These are phyloP conservation scores for Sepiola atlantica DNA, from an alignment of 2,888 invertebrate genomes.

Conservation along the genomic window DNA sequence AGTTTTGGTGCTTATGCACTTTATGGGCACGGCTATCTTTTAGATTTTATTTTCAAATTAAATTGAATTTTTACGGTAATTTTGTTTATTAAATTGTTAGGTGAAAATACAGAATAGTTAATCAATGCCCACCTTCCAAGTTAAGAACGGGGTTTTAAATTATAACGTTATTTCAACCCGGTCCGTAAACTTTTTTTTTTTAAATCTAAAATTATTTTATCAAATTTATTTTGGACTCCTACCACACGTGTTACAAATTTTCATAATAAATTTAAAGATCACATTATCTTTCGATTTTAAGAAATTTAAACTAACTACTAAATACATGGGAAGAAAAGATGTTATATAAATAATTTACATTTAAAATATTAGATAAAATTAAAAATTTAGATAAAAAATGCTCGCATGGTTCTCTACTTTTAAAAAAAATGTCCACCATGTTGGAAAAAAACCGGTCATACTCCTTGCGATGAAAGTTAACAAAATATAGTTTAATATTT, in stretches of 20 bases:
- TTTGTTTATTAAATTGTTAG: too few relatives aligned
- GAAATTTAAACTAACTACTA: background rate
- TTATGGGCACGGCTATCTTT: too few relatives aligned
- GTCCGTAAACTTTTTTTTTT: too few relatives aligned
- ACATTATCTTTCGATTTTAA: background rate
- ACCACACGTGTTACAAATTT: background rate
- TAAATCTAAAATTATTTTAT: too few relatives aligned
- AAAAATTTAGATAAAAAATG: background rate
- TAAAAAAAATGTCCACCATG: background rate
- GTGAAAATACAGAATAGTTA: too few relatives aligned
- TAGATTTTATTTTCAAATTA: too few relatives aligned
- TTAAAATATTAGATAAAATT: background rate
- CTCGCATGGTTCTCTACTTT: background rate
- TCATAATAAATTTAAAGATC: background rate
- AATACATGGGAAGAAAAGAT: background rate
- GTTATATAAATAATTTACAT: background rate
- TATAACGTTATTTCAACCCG: too few relatives aligned
- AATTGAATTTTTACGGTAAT: too few relatives aligned
- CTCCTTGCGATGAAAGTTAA: background rate
- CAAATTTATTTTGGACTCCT: background rate
- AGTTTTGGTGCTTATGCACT: too few relatives aligned
- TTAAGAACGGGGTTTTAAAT: too few relatives aligned
- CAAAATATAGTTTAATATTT: background rate
- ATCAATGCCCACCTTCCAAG: too few relatives aligned
- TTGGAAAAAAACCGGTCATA: background rate